phyloP scores from a whole-genome alignment of 1,140 invertebrate genomes.

The Littorina saxatilis region DNA sequence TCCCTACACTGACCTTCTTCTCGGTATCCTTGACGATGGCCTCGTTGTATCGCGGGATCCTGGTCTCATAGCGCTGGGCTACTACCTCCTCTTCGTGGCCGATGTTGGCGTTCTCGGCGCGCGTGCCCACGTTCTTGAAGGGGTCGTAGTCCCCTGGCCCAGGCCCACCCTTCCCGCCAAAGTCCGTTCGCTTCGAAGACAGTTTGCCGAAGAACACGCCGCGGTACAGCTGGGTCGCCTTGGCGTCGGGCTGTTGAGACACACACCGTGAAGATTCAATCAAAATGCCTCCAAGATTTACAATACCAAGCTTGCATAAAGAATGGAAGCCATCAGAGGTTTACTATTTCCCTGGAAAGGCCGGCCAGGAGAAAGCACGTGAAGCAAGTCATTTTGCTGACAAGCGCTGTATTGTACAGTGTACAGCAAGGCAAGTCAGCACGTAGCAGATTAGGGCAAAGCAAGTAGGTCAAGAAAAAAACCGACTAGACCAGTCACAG shows the following conservation, averaged over 20 bases:
- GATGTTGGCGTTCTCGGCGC: conserved; percentile 69
- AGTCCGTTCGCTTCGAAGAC: conserved; percentile 65
- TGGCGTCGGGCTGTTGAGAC: conserved; percentile 49
- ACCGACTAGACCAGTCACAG: too few relatives aligned
- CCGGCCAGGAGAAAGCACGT: not conserved
- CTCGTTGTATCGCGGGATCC: conserved; percentile 74
- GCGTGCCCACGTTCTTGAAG: conserved; percentile 44
- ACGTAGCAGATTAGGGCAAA: too few relatives aligned
- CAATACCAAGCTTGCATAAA: too few relatives aligned
- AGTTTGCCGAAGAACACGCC: conserved; percentile 73
- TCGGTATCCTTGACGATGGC: conserved; percentile 67
- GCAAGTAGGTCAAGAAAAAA: too few relatives aligned
- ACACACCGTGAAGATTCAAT: not conserved
- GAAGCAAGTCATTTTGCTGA: too few relatives aligned
- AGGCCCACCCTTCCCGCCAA: conserved; percentile 67
- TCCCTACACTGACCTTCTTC: conserved; percentile 66
- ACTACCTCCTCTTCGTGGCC: conserved; percentile 57
- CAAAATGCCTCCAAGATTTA: too few relatives aligned
- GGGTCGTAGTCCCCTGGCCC: conserved; percentile 75
- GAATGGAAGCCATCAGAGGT: too few relatives aligned
- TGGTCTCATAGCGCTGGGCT: conserved; percentile 60
- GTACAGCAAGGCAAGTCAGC: too few relatives aligned
- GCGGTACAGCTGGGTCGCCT: conserved; percentile 68
- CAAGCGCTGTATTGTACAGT: too few relatives aligned
- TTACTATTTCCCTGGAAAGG: too few relatives aligned